Base-by-base conservation (phyloP, 2,797 vertebrate species). In the Anas georgica region DNA sequence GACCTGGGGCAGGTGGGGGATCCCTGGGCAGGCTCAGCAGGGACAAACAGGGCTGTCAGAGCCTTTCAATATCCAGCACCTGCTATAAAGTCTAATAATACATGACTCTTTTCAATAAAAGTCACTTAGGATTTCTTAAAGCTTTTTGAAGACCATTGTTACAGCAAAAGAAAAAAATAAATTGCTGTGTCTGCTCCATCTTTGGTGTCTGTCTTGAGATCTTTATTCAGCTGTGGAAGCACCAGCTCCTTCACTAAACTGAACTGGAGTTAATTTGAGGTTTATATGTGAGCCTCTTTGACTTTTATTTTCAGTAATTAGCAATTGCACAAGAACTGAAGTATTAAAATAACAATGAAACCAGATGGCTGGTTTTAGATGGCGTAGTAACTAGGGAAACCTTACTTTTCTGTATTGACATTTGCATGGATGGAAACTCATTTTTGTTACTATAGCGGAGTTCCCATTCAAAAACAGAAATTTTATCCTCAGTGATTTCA, bases 131-230 rank as follows among this genome's bases (percentile, higher is more conserved):
- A 25, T 66, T 64, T 54, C 60, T 48, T 67, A 37, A 67, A 14
- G 16, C 39, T 54, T 55, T 67, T 43, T 60, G 46, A 68, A 91
- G 41, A 43, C 23, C 10, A 6, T 18, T 7, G 2, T 45, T 62
- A 56, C 0, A 7, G 37, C 21, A 39, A 79, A 52, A 45, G 18
- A 41, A 79, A n/a, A 35, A 66, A 33, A 31, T 48, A 46, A 55
- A 25, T 41, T 43, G 5, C 50, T 0, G 0, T 37, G 4, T 39
- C 29, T 69, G 37, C 29, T 54, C 12, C 26, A 22, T n/a, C 26
- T 37, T 79, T 48, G 26, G 33, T 72, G 15, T 8, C 12, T 86
- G n/a, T 56, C 43, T 68, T 58, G 13, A 46, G 17, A n/a, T 63
- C 13, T 68, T 78, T 58, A 66, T 9, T 45, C 23, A 72, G 33